Conservation (phyloP, 2,113 vertebrate species). For the Oreochromis niloticus region DNA sequence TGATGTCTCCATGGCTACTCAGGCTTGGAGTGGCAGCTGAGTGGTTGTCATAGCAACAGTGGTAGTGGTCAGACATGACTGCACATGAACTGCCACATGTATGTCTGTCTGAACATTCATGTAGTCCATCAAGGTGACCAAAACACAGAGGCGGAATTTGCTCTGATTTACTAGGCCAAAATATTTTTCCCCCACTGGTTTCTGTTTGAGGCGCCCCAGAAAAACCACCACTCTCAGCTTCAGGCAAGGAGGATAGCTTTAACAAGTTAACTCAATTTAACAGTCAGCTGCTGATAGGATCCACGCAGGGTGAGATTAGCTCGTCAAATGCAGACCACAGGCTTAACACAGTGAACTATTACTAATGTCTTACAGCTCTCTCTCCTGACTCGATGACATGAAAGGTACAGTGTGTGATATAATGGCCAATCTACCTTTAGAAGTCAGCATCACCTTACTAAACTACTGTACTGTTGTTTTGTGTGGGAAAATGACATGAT, state of each 20-base stretch:
- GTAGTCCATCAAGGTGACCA: background rate
- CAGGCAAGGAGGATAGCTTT: slow-evolving; percentile 32
- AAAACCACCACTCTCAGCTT: background rate
- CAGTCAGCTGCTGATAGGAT: slow-evolving; percentile 46
- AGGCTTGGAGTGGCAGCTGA: slow-evolving; percentile 65
- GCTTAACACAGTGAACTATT: background rate
- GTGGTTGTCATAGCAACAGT: slow-evolving; percentile 56
- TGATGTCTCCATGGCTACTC: slow-evolving; percentile 56
- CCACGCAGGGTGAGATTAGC: slow-evolving; percentile 29
- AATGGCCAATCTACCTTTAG: background rate
- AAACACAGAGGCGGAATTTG: background rate
- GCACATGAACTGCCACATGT: background rate
- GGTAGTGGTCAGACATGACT: background rate
- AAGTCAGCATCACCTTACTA: background rate
- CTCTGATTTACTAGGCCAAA: background rate
- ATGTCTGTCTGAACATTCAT: background rate
- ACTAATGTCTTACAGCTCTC: background rate
- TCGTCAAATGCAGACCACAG: slow-evolving; percentile 13
- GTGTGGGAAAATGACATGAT: background rate
- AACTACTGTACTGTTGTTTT: background rate
- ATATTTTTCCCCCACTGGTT: background rate
- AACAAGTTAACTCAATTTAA: slow-evolving; percentile 53
- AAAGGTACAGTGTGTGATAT: background rate
- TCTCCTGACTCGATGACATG: background rate
- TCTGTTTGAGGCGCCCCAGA: background rate